A percentile compares a stretch with the other conserved stretches of the same genome.
Evolutionary conservation across 2,888 invertebrate genomes (phyloP).

Genomic region (Steinernema scapterisci): DNA sequence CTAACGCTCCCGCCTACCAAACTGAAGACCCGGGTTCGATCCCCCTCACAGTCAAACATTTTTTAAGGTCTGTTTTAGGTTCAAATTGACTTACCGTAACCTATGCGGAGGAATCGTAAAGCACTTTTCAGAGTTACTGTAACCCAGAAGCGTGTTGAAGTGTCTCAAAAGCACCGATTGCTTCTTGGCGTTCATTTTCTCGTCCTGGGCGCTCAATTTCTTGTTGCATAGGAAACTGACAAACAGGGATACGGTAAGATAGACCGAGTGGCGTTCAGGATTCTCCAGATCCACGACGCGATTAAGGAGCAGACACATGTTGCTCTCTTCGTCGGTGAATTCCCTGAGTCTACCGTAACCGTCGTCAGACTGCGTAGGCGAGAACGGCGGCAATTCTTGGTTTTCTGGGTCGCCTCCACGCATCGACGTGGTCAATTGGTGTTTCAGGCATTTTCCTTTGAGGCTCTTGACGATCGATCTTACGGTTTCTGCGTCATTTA

Average conservation of each 20-base stretch:
- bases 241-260: slow-evolving; percentile 87
- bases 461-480: slow-evolving; percentile 69
- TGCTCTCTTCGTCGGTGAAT: slow-evolving; percentile 81
- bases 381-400: slow-evolving; percentile 19
- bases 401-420: neutral
- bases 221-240: slow-evolving; percentile 79
- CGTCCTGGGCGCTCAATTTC: slow-evolving; percentile 72
- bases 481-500: slow-evolving; percentile 76
- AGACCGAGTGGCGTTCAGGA: slow-evolving; percentile 91
- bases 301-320: slow-evolving; percentile 80
- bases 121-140: slow-evolving; percentile 85
- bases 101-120: slow-evolving; percentile 88
- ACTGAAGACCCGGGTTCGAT: neutral
- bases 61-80: neutral
- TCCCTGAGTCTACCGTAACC: slow-evolving; percentile 79
- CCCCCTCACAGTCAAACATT: neutral
- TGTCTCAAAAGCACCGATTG: slow-evolving; percentile 88
- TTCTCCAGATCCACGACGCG: slow-evolving; percentile 90
- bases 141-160: slow-evolving; percentile 87
- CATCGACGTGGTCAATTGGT: slow-evolving; percentile 54
- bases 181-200: slow-evolving; percentile 65
- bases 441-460: slow-evolving; percentile 59
- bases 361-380: slow-evolving; percentile 38
- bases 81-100: slow-evolving; percentile 74
- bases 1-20: too few relatives aligned